phyloP scores from a whole-genome alignment of 2,888 invertebrate species.

The Teinopalpus imperialis region DNA sequence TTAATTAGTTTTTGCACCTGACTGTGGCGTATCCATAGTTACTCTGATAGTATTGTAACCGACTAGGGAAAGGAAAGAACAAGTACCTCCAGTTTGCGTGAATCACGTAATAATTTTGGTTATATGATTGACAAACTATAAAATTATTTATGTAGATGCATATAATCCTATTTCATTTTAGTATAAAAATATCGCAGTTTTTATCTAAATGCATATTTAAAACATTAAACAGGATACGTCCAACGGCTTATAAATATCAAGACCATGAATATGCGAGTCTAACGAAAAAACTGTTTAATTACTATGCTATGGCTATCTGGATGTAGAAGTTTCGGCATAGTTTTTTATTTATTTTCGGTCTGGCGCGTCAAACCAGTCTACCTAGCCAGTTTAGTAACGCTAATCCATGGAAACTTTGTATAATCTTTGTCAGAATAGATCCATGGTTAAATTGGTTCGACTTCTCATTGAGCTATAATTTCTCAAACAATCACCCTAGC shows the following conservation, averaged over 20 bases:
- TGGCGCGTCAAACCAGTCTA: constrained; percentile 59
- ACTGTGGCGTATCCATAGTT: no score
- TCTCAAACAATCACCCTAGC: no score
- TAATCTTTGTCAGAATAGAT: not conserved
- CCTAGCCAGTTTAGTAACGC: constrained; percentile 37
- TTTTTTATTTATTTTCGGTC: constrained; percentile 49
- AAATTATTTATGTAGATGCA: no score
- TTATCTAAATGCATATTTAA: not conserved
- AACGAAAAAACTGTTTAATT: constrained; percentile 42
- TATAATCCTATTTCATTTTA: no score
- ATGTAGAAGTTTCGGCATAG: constrained; percentile 42
- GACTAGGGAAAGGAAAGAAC: no score
- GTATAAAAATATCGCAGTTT: not conserved
- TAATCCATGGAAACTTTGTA: constrained; percentile 16
- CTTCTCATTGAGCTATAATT: not conserved
- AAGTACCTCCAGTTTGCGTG: no score
- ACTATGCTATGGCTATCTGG: constrained; percentile 31
- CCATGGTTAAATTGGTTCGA: not conserved
- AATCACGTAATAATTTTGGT: no score
- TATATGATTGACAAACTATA: no score
- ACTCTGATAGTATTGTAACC: no score
- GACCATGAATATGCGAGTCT: constrained; percentile 39
- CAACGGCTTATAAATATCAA: not conserved
- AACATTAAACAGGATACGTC: constrained; percentile 9
- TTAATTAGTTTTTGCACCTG: no score